These are phyloP conservation scores for Schizothorax lantsangensis DNA, from an alignment of 2,797 vertebrate species.

Conservation along the genomic window DNA sequence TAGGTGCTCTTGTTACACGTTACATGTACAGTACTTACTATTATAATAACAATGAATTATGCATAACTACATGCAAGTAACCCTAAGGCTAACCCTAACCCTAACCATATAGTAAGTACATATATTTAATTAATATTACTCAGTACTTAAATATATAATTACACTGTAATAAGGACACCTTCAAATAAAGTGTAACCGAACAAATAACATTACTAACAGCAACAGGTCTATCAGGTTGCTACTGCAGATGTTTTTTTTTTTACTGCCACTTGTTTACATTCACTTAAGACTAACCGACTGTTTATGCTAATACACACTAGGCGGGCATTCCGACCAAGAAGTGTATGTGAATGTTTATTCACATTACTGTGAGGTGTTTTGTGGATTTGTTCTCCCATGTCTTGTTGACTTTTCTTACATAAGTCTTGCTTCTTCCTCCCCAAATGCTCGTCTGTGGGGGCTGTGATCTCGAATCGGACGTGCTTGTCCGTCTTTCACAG, in stretches of 20 bases:
- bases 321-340: neutral
- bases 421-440: constrained; percentile 70
- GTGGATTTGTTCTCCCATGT: constrained; percentile 21
- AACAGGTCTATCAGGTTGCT: neutral
- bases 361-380: neutral
- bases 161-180: neutral
- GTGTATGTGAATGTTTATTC: neutral
- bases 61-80: too few relatives aligned
- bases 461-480: constrained; percentile 51
- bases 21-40: too few relatives aligned
- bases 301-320: neutral
- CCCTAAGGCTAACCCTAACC: too few relatives aligned
- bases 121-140: too few relatives aligned
- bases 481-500: constrained; percentile 34
- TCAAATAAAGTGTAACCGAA: neutral
- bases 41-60: too few relatives aligned
- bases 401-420: constrained; percentile 73
- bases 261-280: neutral
- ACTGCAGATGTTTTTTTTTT: neutral
- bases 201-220: neutral
- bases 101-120: too few relatives aligned
- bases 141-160: too few relatives aligned
- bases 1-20: too few relatives aligned
- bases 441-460: constrained; percentile 28
- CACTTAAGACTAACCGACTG: neutral